Conservation (phyloP, 2,113 vertebrate genomes). For the Raja brachyura region DNA sequence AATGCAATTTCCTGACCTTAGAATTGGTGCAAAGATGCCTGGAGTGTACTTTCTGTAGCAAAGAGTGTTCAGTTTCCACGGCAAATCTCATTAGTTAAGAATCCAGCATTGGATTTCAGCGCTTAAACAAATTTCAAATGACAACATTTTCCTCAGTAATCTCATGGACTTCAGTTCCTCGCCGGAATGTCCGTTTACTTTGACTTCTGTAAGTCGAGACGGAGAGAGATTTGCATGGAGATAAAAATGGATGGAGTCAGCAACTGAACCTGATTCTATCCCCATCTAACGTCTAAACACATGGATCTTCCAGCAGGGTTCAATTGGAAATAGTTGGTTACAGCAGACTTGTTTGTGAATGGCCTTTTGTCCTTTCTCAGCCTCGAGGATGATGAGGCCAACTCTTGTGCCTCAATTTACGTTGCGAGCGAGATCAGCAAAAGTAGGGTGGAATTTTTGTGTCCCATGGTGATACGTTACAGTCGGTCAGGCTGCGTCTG, state of each 20-base stretch:
- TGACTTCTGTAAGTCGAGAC: not conserved
- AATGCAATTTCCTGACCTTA: not conserved
- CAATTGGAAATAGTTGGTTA: not conserved
- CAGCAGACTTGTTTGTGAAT: not conserved
- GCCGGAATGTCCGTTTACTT: not conserved
- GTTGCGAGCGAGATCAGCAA: not conserved
- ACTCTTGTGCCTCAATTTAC: not conserved
- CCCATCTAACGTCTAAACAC: not conserved
- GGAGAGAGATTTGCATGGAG: not conserved
- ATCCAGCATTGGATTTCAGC: not conserved
- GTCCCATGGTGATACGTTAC: not conserved
- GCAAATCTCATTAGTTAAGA: slow-evolving; percentile 23
- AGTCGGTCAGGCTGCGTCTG: too few relatives aligned
- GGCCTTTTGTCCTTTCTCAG: not conserved
- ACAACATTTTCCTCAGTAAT: not conserved
- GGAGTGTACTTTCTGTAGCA: not conserved
- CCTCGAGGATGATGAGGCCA: not conserved
- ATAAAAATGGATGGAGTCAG: not conserved
- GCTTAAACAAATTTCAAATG: not conserved
- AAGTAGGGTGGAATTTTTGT: not conserved
- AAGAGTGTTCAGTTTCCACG: slow-evolving; percentile 13
- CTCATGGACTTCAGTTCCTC: too few relatives aligned
- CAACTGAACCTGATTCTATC: not conserved
- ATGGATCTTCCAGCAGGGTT: not conserved
- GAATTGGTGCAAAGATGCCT: not conserved